Evolutionary conservation across 2,113 vertebrate species (phyloP).

Genomic region (Lagopus muta): DNA sequence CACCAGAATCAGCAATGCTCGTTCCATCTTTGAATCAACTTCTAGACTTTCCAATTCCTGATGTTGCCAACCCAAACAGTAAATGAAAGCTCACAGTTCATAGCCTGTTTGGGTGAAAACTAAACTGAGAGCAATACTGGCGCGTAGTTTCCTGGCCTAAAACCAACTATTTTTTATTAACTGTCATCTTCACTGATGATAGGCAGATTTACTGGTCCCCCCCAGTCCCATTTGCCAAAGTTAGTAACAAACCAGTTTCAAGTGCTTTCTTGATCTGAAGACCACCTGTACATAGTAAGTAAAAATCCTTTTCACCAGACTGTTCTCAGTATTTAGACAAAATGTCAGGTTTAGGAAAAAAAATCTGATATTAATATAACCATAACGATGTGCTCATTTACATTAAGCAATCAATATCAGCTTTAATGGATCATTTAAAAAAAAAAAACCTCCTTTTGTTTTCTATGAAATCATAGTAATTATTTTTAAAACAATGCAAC

Average conservation of each 20-base stretch:
- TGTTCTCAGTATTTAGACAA: neutral
- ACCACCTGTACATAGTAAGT: neutral
- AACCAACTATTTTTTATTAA: neutral
- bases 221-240: neutral
- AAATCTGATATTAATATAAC: neutral
- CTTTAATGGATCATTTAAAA: neutral
- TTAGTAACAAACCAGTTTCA: neutral
- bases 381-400: neutral
- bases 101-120: neutral
- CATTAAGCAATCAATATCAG: neutral
- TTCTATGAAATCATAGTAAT: neutral
- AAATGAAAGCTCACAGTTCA: neutral
- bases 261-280: neutral
- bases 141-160: neutral
- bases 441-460: neutral
- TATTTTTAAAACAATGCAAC: constrained; percentile 20
- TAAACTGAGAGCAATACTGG: neutral
- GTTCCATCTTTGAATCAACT: neutral
- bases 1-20: neutral
- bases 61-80: neutral
- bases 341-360: neutral
- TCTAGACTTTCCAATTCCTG: neutral
- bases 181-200: neutral
- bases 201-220: neutral
- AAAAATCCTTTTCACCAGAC: neutral